Conservation (phyloP, 2,113 vertebrate species). For the Dasyornis broadbenti region DNA sequence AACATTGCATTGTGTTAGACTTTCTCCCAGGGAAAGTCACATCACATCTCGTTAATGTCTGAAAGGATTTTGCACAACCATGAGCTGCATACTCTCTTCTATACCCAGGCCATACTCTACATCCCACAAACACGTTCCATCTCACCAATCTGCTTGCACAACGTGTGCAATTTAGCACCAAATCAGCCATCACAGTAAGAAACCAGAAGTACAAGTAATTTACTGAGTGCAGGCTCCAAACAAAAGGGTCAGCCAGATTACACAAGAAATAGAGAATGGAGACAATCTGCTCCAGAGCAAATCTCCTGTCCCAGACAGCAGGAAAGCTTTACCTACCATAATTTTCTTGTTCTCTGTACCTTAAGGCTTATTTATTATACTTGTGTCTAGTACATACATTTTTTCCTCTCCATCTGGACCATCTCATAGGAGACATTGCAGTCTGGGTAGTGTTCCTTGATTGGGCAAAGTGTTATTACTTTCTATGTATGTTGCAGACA, state of each 20-base stretch:
- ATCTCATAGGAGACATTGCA: background rate
- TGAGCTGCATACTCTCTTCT: background rate
- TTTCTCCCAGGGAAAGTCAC: constrained; percentile 15
- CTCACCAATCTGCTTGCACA: background rate
- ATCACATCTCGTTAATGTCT: background rate
- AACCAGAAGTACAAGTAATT: constrained; percentile 7
- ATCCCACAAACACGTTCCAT: background rate
- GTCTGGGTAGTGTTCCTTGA: background rate
- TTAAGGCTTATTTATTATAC: background rate
- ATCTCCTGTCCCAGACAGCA: background rate
- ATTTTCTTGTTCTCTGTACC: background rate
- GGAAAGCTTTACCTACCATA: background rate
- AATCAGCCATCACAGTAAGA: background rate
- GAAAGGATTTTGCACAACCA: background rate
- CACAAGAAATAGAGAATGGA: background rate
- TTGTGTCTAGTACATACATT: background rate
- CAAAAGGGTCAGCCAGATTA: background rate
- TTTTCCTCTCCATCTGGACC: background rate
- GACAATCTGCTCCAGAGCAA: background rate
- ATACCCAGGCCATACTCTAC: background rate
- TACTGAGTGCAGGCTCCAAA: background rate
- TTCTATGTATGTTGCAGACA: background rate
- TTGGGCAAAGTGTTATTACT: background rate
- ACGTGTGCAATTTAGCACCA: constrained; percentile 13
- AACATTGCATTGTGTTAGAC: background rate